Evolutionary conservation across 2,113 vertebrate species (phyloP).

Genomic region (Rhea pennata): DNA sequence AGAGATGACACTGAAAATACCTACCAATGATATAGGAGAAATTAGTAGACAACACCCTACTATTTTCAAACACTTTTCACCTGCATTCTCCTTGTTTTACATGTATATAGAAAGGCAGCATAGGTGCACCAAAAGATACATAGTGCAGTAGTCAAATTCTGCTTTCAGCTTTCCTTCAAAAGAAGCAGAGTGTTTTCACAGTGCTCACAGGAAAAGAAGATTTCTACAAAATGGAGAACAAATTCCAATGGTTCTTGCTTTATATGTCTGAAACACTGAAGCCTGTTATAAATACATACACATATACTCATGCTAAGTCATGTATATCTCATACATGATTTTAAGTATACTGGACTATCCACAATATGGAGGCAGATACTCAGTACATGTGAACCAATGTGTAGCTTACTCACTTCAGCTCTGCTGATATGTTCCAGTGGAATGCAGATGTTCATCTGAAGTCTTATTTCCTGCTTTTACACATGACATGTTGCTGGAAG

Average conservation of each 20-base stretch:
- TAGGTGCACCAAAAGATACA: neutral
- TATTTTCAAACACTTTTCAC: neutral
- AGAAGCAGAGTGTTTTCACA: neutral
- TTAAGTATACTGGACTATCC: neutral
- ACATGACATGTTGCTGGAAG: neutral
- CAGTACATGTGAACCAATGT: neutral
- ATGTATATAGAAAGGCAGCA: neutral
- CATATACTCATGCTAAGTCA: neutral
- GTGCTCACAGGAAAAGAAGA: neutral
- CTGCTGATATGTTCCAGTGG: neutral
- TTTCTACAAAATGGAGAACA: neutral
- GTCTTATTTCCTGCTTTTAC: neutral
- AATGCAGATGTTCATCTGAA: neutral
- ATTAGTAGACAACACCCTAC: neutral
- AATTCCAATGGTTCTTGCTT: neutral
- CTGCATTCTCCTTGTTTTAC: neutral
- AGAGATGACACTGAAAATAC: neutral
- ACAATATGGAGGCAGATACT: neutral
- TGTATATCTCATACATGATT: neutral
- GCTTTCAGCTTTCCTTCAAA: neutral
- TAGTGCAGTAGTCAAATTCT: neutral
- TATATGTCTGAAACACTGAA: neutral
- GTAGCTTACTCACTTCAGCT: neutral
- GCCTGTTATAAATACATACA: neutral
- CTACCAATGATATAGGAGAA: neutral